These are phyloP conservation scores for Caradrina kadenii DNA, from an alignment of 2,888 invertebrate genomes.

Conservation along the genomic window DNA sequence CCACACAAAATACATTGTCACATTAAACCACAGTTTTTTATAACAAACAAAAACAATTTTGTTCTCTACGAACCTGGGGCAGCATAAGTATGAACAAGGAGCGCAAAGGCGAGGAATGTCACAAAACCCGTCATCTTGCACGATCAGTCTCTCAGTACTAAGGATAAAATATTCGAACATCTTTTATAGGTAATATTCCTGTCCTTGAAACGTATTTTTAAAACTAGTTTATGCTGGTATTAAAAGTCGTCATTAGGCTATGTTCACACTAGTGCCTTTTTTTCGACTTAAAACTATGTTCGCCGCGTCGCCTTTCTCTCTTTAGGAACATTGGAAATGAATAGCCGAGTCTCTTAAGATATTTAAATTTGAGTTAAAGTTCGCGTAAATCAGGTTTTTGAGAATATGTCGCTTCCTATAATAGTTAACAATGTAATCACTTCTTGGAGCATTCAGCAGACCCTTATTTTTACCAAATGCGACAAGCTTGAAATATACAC, in stretches of 20 bases:
- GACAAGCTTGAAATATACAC: no score
- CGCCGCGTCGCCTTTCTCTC: no score
- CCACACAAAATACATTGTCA: neutral
- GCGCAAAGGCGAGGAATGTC: neutral
- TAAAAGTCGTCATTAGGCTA: neutral
- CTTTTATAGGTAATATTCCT: neutral
- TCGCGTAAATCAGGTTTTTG: no score
- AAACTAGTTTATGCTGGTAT: neutral
- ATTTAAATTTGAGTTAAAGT: no score
- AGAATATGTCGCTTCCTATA: no score
- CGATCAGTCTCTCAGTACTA: conserved; percentile 5
- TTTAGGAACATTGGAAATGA: no score
- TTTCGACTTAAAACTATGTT: no score
- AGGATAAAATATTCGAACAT: conserved; percentile 3
- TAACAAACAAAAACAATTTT: neutral
- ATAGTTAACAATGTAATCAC: no score
- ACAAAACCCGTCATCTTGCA: conserved; percentile 14
- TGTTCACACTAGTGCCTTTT: no score
- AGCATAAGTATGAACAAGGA: conserved; percentile 6
- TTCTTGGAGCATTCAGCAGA: no score
- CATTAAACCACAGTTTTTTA: neutral
- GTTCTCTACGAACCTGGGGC: conserved; percentile 8
- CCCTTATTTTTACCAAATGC: no score
- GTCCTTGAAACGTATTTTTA: neutral
- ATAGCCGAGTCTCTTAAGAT: no score